phyloP scores from a whole-genome alignment of 2,113 vertebrate species.

The Carlito syrichta region DNA sequence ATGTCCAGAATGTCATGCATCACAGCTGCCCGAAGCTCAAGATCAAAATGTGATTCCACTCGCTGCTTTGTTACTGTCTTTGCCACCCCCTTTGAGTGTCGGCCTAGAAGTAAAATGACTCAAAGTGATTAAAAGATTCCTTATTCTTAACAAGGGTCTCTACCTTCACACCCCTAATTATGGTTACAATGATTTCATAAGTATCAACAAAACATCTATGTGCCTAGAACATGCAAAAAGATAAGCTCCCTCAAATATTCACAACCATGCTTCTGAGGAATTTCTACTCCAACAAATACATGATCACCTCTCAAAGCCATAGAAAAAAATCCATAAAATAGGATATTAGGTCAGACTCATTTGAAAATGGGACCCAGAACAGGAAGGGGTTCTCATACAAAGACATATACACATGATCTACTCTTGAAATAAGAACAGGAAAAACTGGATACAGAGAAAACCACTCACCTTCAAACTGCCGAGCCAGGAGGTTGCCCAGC shows the following conservation, averaged over 20 bases:
- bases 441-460: neutral
- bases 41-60: slow-evolving; percentile 98
- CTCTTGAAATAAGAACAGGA: neutral
- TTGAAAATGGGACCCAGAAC: neutral
- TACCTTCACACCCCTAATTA: neutral
- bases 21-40: slow-evolving; percentile 97
- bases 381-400: neutral
- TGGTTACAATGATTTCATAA: neutral
- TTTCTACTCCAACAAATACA: neutral
- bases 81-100: slow-evolving; percentile 98
- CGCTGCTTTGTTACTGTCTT: slow-evolving; percentile 99
- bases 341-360: neutral
- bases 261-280: neutral
- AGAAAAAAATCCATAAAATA: neutral
- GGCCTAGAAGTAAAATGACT: slow-evolving; percentile 82
- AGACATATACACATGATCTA: neutral
- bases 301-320: neutral
- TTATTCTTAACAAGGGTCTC: neutral
- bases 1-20: slow-evolving; percentile 99
- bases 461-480: slow-evolving; percentile 96
- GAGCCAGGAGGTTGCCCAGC: slow-evolving; percentile 97
- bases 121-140: neutral
- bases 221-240: neutral
- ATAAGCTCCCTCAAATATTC: neutral
- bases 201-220: neutral